Conservation (phyloP, 2,113 vertebrate species). For the Marmota monax region DNA sequence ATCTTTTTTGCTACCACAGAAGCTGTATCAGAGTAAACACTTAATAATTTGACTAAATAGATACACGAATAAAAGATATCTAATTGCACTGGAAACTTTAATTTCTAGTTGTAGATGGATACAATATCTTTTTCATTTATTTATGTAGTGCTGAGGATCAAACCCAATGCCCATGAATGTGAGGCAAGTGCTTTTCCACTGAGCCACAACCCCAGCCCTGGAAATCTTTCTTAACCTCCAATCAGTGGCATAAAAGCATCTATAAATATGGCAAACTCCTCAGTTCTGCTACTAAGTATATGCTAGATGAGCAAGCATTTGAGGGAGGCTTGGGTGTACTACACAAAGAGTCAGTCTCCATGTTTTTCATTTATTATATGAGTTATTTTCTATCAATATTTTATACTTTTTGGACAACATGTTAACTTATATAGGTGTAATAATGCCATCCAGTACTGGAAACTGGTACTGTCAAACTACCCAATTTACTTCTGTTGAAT, state of each 20-base stretch:
- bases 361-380: neutral
- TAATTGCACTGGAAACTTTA: neutral
- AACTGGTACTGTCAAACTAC: neutral
- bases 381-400: neutral
- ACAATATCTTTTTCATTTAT: too few species aligned
- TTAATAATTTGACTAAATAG: conserved; percentile 4
- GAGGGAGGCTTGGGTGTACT: neutral
- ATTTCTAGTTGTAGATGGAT: too few species aligned
- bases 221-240: neutral
- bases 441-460: neutral
- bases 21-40: neutral
- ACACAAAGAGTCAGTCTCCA: neutral
- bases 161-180: too few species aligned
- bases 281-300: neutral
- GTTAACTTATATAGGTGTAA: neutral
- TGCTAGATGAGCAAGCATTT: neutral
- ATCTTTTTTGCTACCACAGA: neutral
- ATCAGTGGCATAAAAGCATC: neutral
- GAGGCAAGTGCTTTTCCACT: too few species aligned
- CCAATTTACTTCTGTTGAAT: neutral
- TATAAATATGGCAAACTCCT: neutral
- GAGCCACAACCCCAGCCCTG: too few species aligned
- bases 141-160: too few species aligned
- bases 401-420: neutral
- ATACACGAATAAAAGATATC: neutral